Base-by-base conservation (phyloP, 2,797 vertebrate species). In the Halcyon leucocephala region DNA sequence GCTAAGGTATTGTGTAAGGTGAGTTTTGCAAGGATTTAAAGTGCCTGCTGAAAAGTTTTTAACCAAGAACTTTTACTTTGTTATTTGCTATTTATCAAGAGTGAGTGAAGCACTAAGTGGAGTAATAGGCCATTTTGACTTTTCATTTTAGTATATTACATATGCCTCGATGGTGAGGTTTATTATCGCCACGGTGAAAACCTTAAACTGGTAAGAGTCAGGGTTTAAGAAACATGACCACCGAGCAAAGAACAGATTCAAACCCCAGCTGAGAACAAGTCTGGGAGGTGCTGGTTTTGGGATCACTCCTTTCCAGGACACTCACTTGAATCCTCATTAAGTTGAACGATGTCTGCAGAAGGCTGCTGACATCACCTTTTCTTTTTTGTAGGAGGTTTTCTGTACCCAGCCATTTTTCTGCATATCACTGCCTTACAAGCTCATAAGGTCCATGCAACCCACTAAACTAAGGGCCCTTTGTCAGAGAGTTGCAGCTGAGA, bases 1-100 rank as follows among this genome's bases (percentile, higher is more conserved):
- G 55, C 29, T 0, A 0, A 65, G 10, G 19, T 51, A 24, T 15
- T 19, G 11, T 42, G 39, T 14, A 41, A 65, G 25, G 52, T 49
- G 26, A 79, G 58, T 84, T 90, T 69, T 24, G 3, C 19, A 82
- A 51, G 25, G 48, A 73, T 80, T 95, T 73, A 4, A 41, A 78
- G 7, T 24, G 14, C 12, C n/a, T 39, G 10, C 14, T 55, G 20
- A 0, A 28, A 46, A 28, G 7, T 24, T 83, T 95, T 65, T 58
- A 62, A 28, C 7, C 7, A 61, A 49, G 21, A 74, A 54, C 28
- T 72, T 71, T 42, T 33, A 7, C 1, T 22, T 81, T n/a, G 14
- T 35, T 51, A 9, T 39, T 84, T 73, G 60, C 8, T 83, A 1
- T 37, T 88, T 88, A 78, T 69, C 52, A 81, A 10, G 14, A 49